Evolutionary conservation across 2,797 vertebrate species (phyloP).

Genomic region (Danio tinwini): DNA sequence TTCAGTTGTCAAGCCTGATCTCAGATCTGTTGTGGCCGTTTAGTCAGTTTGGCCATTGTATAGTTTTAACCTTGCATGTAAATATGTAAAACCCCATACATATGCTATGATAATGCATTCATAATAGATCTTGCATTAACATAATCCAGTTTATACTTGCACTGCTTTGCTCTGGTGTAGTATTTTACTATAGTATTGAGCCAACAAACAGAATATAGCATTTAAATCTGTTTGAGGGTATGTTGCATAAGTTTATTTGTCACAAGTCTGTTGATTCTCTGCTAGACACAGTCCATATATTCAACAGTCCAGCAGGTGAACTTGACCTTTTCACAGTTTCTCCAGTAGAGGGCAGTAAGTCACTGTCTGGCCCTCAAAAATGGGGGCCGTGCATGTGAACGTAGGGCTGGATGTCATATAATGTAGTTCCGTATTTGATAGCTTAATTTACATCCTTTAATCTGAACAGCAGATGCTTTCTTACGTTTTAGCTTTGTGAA

Average conservation of each 20-base stretch:
- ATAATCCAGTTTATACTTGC: not conserved
- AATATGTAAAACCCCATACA: not conserved
- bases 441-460: not conserved
- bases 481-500: not conserved
- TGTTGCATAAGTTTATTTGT: not conserved
- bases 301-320: constrained; percentile 15
- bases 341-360: constrained; percentile 35
- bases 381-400: not conserved
- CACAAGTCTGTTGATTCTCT: not conserved
- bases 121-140: too few relatives aligned
- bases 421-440: constrained; percentile 7
- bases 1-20: not conserved
- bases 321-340: constrained; percentile 20
- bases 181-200: not conserved
- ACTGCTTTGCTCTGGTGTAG: not conserved
- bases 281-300: not conserved
- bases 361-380: not conserved
- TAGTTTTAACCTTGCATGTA: not conserved
- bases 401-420: not conserved
- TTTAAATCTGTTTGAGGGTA: not conserved
- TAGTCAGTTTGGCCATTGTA: constrained; percentile 10
- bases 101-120: not conserved
- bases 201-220: not conserved
- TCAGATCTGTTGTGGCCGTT: not conserved
- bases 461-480: not conserved